A percentile compares a stretch with the other conserved stretches of the same genome.
Evolutionary conservation across 2,888 invertebrate genomes (phyloP).

Genomic region (Rotaria socialis): DNA sequence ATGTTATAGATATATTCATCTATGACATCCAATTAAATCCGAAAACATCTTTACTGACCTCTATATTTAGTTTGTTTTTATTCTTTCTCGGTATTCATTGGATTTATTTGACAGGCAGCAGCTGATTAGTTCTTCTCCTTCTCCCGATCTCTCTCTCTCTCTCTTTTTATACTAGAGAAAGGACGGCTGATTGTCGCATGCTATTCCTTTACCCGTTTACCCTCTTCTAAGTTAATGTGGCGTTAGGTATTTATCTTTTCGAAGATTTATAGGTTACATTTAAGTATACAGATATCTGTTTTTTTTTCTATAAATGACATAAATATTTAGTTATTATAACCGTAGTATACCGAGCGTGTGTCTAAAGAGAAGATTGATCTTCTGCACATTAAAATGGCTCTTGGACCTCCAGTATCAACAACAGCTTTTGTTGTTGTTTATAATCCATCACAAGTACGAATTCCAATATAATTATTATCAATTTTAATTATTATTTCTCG

Average conservation of each 20-base stretch:
- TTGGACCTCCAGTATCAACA: neutral
- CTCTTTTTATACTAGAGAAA: neutral
- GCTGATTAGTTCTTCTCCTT: neutral
- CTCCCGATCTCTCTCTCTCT: neutral
- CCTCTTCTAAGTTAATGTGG: neutral
- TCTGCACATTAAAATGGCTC: neutral
- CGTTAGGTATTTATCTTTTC: neutral
- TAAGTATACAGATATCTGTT: neutral
- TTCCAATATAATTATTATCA: neutral
- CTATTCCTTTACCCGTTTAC: neutral
- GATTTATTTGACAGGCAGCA: constrained; percentile 22
- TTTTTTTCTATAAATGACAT: neutral
- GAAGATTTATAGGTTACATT: neutral
- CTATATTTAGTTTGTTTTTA: neutral
- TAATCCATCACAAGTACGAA: neutral
- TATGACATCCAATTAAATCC: neutral
- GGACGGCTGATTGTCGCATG: neutral
- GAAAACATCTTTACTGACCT: neutral
- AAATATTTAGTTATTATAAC: neutral
- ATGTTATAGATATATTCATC: neutral
- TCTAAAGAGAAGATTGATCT: neutral
- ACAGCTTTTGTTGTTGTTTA: constrained; percentile 2
- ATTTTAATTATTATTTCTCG: too few relatives aligned
- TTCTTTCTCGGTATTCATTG: constrained; percentile 19
- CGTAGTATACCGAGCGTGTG: too few relatives aligned